A percentile compares a stretch with the other conserved stretches of the same genome.
phyloP scores from a whole-genome alignment of 2,888 invertebrate species.

The Notodromas monacha region DNA sequence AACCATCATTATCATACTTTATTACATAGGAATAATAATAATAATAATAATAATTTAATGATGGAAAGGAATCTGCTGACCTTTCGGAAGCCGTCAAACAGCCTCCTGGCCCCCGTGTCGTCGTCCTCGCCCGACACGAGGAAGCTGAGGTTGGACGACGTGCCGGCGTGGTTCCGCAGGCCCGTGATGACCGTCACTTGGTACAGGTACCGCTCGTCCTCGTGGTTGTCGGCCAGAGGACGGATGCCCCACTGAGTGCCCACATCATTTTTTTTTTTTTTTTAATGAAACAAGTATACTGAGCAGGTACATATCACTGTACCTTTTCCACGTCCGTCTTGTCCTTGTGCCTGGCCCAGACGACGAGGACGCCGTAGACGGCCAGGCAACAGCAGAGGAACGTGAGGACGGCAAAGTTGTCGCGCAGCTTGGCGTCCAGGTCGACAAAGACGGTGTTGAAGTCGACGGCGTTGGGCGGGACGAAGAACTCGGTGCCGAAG shows the following conservation, averaged over 20 bases:
- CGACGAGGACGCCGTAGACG: constrained; percentile 14
- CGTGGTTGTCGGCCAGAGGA: constrained; percentile 12
- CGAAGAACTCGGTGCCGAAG: constrained; percentile 18
- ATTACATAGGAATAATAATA: no score
- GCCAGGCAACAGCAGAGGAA: constrained; percentile 14
- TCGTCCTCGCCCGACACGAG: constrained; percentile 13
- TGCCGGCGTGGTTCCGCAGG: constrained; percentile 9
- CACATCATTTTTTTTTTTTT: no score
- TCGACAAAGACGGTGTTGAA: constrained; percentile 18
- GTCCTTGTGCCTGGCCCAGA: constrained; percentile 16
- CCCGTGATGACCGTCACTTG: constrained; percentile 12
- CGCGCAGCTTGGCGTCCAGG: constrained; percentile 14
- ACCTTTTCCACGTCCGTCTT: constrained; percentile 16
- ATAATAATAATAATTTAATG: no score
- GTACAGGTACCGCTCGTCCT: constrained; percentile 12
- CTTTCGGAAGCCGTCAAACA: constrained; percentile 12
- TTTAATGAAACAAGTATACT: no score
- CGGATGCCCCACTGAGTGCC: constrained; percentile 11
- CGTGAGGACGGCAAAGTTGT: constrained; percentile 16
- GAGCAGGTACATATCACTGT: constrained; percentile 8
- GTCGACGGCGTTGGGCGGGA: constrained; percentile 19
- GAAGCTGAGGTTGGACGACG: constrained; percentile 11
- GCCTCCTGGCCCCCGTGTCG: constrained; percentile 12
- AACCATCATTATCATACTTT: no score
- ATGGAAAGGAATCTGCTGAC: constrained; percentile 6